Base-by-base conservation (phyloP, 2,113 vertebrate genomes). In the Aphyosemion australe region DNA sequence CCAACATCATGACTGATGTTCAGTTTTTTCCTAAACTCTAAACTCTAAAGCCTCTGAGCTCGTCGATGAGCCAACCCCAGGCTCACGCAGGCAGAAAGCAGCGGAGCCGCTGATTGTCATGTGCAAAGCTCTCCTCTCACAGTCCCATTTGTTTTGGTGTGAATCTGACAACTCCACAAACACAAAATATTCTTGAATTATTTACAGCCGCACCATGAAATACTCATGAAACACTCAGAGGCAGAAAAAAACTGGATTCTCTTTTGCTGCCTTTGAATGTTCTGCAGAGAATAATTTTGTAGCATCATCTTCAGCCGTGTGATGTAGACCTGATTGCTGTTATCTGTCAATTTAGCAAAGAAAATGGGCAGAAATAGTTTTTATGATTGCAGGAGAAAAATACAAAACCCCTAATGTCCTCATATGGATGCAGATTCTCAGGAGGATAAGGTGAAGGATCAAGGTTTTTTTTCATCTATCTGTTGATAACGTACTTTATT, bases 291-390 rank as follows among this genome's bases (percentile, higher is more conserved):
- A 52, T 41, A 67, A 52, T 53, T 47, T 37, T 1, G 14, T 0
- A 8, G 15, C 68, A 72, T 70, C 48, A 72, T 57, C 65, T 58
- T 47, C 50, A 62, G 50, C 19, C 26, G 26, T 60, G 21, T 64
- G 52, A 61, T 13, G 12, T 32, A 41, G 55, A 51, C 34, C 18
- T 79, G 76, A 84, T 79, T 69, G 52, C 84, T 73, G 20, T 32
- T 20, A 45, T 18, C 43, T 78, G 78, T 84, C 76, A 77, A 71
- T 77, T 74, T 65, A 13, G 34, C 18, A 43, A 53, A 41, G 51
- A 70, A 69, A 61, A 65, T 31, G 41, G 31, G 45, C 46, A 43
- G 19, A 18, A 16, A 20, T 21, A 61, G 31, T 65, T 72, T 31
- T 54, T 8, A 14, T 69, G 48, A 80, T 61, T 76, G 71, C 49